Evolutionary conservation across 2,113 vertebrate species (phyloP), one percentile per base, ranked within the genome.

Genomic region (Miniopterus natalensis): DNA sequence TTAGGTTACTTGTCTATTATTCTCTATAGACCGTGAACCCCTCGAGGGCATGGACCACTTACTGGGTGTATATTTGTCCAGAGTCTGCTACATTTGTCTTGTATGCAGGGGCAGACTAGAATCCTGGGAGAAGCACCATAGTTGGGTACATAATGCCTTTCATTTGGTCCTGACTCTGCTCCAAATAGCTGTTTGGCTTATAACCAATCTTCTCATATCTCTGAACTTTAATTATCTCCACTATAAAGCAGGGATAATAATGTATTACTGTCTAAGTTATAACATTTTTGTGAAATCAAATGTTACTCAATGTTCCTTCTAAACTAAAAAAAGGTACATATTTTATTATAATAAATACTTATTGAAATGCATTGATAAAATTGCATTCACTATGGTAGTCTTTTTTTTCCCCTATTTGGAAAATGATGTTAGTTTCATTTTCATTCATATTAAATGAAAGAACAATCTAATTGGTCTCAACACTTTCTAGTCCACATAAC

Each of bases 391-490:
- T 49, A 0, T 53, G 8, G 5, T 40, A 31, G 89, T 63, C 20
- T 77, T 27, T 78, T 90, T 92, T 75, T 51, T 59, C 27, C 59
- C 29, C 63, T 87, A 84, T 88, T 97, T 25, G 45, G 45, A 92
- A 71, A 73, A 68, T 87, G 70, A 89, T 78, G 29, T 68, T 84
- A 78, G 42, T 92, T 88, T 97, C 81, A 92, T 68, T 75, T 84
- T 79, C 59, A 27, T 88, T 15, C 40, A 70, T 96, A 83, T 79
- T 92, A 94, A 96, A 95, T 68, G 65, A 92, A 77, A 73, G 75
- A 61, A 18, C 0, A 0, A n/a, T 96, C 61, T 96, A 95, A 97
- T 90, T 97, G 77, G 95, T 94, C 93, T 88, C 66, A 90, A 20
- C 9, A 88, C 6, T 87, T 80, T 95, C 36, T 84, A 81, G 94